A percentile compares a stretch with the other conserved stretches of the same genome.
phyloP scores from a whole-genome alignment of 2,113 vertebrate species.

The Chionis minor region DNA sequence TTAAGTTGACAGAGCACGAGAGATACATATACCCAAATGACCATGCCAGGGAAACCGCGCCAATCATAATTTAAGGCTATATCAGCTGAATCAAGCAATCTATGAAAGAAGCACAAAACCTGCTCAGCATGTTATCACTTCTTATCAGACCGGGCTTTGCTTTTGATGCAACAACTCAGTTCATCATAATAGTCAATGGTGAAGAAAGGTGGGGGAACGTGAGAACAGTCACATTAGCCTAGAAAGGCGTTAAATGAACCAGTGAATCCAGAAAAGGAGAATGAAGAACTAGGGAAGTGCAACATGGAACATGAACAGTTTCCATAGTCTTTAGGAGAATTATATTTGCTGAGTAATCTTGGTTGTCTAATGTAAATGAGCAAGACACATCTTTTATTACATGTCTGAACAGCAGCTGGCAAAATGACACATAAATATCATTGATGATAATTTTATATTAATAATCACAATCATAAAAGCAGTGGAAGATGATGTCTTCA shows the following conservation, averaged over 20 bases:
- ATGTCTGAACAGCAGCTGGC: background rate
- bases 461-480: background rate
- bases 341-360: background rate
- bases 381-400: background rate
- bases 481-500: background rate
- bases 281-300: background rate
- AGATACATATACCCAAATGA: background rate
- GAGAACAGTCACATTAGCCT: background rate
- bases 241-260: background rate
- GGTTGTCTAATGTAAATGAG: background rate
- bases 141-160: conserved; percentile 38
- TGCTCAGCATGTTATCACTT: background rate
- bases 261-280: background rate
- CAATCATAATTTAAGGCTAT: background rate
- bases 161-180: background rate
- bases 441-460: background rate
- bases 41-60: background rate
- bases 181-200: background rate
- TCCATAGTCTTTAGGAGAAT: background rate
- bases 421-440: background rate
- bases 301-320: background rate
- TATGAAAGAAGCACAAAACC: background rate
- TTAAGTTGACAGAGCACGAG: background rate
- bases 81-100: conserved; percentile 18
- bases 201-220: background rate